phyloP scores from a whole-genome alignment of 2,797 vertebrate genomes.

The Cirrhinus mrigala region DNA sequence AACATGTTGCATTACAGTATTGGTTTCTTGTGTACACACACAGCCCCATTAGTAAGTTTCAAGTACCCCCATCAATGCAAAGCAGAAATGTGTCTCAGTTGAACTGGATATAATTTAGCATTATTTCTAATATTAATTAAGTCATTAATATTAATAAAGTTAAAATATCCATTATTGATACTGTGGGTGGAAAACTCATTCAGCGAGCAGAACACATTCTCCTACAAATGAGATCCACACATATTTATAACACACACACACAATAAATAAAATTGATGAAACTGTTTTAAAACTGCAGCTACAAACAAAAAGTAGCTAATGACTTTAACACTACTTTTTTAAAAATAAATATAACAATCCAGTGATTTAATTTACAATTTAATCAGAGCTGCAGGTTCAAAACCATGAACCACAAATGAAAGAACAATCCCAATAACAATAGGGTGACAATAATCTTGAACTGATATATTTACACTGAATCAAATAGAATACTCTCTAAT shows the following conservation, averaged over 20 bases:
- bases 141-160: constrained; percentile 15
- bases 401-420: not conserved
- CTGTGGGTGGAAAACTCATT: not conserved
- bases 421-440: not conserved
- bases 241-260: not conserved
- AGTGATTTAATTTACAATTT: not conserved
- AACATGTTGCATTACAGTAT: not conserved
- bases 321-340: not conserved
- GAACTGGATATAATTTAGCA: not conserved
- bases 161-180: not conserved
- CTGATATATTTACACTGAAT: not conserved
- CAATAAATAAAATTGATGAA: not conserved
- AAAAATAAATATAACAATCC: not conserved
- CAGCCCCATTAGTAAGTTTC: not conserved
- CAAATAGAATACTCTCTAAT: not conserved
- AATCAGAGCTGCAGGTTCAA: not conserved
- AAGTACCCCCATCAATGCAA: not conserved
- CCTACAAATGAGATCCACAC: not conserved
- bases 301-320: not conserved
- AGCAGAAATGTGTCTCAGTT: not conserved
- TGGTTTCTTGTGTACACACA: not conserved
- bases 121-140: not conserved
- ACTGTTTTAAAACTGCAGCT: not conserved
- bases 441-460: not conserved
- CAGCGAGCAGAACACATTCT: not conserved